These are phyloP conservation scores for Meiosimyza platycephala DNA, from an alignment of 2,888 invertebrate genomes.

Conservation along the genomic window DNA sequence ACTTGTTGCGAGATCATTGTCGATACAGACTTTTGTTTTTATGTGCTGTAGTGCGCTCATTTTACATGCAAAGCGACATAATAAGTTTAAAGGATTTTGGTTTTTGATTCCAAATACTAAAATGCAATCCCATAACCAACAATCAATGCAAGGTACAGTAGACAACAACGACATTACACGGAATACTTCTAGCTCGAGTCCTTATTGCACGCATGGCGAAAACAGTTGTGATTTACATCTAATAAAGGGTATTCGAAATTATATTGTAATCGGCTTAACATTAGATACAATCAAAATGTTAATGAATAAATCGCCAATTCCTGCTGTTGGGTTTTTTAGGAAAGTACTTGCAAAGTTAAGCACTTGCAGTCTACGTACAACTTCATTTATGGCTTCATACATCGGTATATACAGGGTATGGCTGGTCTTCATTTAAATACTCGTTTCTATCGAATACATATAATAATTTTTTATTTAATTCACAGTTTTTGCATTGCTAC, in stretches of 20 bases:
- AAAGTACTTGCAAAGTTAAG: conserved; percentile 40
- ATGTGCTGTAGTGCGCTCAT: conserved; percentile 57
- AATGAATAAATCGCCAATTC: not conserved
- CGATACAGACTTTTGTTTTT: conserved; percentile 53
- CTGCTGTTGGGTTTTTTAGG: conserved; percentile 16
- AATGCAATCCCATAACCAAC: conserved; percentile 1
- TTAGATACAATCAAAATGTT: conserved; percentile 54
- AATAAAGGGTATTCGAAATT: conserved; percentile 50
- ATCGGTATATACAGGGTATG: conserved; percentile 59
- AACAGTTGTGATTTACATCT: conserved; percentile 42
- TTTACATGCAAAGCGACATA: conserved; percentile 48
- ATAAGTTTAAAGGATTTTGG: conserved; percentile 54
- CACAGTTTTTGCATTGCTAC: conserved; percentile 51
- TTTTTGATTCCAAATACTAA: conserved; percentile 48
- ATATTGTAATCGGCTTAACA: conserved; percentile 52
- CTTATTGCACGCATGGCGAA: conserved; percentile 42
- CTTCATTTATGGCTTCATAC: conserved; percentile 53
- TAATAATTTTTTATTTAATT: not conserved
- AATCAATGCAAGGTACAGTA: conserved; percentile 22
- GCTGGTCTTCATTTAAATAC: not conserved
- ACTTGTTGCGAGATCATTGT: conserved; percentile 45
- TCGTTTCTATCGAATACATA: not conserved
- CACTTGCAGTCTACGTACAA: conserved; percentile 47
- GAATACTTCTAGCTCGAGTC: not conserved
- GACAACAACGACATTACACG: not conserved